A percentile compares a stretch with the other conserved stretches of the same genome.
phyloP scores from a whole-genome alignment of 2,797 vertebrate genomes.

The Acestrorhynchus altus region DNA sequence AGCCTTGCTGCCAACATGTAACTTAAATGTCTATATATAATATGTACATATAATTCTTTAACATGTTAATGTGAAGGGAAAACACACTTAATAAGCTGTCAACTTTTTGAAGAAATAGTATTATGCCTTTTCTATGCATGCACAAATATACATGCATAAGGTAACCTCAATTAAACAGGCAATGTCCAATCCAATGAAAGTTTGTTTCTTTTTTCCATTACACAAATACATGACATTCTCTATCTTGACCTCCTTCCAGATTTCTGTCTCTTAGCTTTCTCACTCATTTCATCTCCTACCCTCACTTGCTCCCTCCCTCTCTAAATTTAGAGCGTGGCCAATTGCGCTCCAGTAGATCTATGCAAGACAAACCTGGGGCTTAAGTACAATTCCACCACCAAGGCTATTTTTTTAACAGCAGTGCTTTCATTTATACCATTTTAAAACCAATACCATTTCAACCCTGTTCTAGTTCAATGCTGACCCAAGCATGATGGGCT shows the following conservation, averaged over 20 bases:
- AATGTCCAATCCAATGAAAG: background rate
- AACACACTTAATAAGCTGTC: background rate
- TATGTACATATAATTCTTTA: background rate
- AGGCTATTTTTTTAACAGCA: background rate
- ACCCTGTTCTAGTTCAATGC: too few species aligned
- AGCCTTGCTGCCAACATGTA: background rate
- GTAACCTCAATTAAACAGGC: constrained; percentile 3
- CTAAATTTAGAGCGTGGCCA: constrained; percentile 74
- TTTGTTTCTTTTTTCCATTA: constrained; percentile 3
- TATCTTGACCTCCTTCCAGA: constrained; percentile 50
- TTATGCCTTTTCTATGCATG: background rate
- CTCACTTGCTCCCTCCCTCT: constrained; percentile 43
- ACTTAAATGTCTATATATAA: background rate
- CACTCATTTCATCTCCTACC: constrained; percentile 44
- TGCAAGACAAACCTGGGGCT: constrained; percentile 70
- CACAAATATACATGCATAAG: too few species aligned
- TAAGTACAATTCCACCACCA: constrained; percentile 10
- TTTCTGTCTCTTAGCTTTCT: constrained; percentile 41
- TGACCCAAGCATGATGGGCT: background rate
- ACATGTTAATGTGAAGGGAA: background rate
- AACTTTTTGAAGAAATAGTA: background rate
- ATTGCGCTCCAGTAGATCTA: constrained; percentile 62
- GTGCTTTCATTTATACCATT: background rate
- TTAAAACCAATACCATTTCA: background rate
- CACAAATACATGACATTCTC: constrained; percentile 22